phyloP scores from a whole-genome alignment of 2,797 vertebrate species.

The Rallus crepitans region DNA sequence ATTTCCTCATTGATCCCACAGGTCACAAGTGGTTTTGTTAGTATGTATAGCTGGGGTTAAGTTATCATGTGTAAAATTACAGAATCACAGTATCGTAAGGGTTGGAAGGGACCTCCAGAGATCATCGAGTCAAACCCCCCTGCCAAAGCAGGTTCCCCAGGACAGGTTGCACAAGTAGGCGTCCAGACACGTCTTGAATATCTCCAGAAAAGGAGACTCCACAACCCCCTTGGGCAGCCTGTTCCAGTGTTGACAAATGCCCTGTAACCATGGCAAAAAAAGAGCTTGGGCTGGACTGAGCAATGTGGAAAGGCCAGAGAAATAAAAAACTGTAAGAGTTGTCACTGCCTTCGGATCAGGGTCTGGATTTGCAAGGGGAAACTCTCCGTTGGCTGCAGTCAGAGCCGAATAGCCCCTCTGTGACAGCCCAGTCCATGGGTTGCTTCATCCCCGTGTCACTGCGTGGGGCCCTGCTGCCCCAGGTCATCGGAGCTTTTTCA shows the following conservation, averaged over 20 bases:
- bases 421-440: fast-evolving
- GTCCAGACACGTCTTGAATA: too few relatives aligned
- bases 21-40: background rate
- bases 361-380: background rate
- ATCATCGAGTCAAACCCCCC: too few relatives aligned
- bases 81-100: too few relatives aligned
- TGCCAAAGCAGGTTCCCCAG: too few relatives aligned
- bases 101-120: too few relatives aligned
- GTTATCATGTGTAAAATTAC: background rate
- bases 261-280: background rate
- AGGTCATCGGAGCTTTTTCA: background rate
- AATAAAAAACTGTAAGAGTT: background rate
- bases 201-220: too few relatives aligned
- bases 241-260: background rate
- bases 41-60: background rate
- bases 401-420: background rate
- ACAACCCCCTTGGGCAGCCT: too few relatives aligned
- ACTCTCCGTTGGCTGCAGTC: background rate
- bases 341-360: background rate
- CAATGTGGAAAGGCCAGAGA: background rate
- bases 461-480: background rate
- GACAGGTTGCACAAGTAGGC: too few relatives aligned
- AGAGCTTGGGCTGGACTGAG: background rate
- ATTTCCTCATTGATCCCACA: background rate
- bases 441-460: background rate